phyloP scores from a whole-genome alignment of 1,140 invertebrate species.

The Prorops nasuta region DNA sequence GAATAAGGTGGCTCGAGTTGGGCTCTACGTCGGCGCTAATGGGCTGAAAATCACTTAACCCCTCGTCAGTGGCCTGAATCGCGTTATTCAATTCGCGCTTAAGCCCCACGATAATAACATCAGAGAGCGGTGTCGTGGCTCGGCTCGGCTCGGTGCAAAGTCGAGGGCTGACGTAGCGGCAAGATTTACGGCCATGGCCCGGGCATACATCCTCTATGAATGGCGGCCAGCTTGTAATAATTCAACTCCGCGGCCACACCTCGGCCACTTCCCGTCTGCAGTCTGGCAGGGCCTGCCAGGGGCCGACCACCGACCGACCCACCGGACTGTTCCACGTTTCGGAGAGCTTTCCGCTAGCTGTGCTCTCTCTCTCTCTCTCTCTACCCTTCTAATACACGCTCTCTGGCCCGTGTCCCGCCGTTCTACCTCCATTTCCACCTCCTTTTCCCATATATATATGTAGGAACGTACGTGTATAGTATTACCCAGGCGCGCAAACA shows the following conservation, averaged over 20 bases:
- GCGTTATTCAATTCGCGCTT: conserved; percentile 45
- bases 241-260: conserved; percentile 54
- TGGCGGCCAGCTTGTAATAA: conserved; percentile 53
- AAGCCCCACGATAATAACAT: conserved; percentile 45
- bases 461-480: not conserved
- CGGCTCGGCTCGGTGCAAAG: conserved; percentile 31
- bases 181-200: conserved; percentile 48
- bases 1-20: conserved; percentile 5
- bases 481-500: not conserved
- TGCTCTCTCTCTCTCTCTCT: conserved; percentile 25
- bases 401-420: conserved; percentile 9
- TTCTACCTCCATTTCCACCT: conserved; percentile 3
- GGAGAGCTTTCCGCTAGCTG: conserved; percentile 47
- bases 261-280: conserved; percentile 52
- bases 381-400: conserved; percentile 14
- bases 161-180: conserved; percentile 43
- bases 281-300: conserved; percentile 35
- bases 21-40: conserved; percentile 26
- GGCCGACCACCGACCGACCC: conserved; percentile 27
- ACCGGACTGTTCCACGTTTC: conserved; percentile 28
- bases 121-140: conserved; percentile 17
- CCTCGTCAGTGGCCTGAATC: conserved; percentile 37
- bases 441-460: not conserved
- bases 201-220: conserved; percentile 53
- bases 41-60: conserved; percentile 47